A percentile compares a stretch with the other conserved stretches of the same genome.
phyloP scores from a whole-genome alignment of 2,888 invertebrate species.

The Beris morrisii region DNA sequence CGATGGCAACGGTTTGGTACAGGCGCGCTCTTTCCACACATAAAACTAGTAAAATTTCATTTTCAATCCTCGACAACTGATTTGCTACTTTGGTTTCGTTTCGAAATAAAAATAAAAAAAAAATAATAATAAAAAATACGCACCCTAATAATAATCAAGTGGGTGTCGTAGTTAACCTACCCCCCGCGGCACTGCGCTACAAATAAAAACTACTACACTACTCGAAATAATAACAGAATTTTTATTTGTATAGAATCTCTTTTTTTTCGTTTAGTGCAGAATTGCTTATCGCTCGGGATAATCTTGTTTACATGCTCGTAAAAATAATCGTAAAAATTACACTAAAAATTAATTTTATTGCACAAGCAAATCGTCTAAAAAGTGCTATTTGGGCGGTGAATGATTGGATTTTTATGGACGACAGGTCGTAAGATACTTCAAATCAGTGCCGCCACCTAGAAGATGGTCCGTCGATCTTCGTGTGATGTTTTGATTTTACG shows the following conservation, averaged over 20 bases:
- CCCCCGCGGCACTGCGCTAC: too few species aligned
- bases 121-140: conserved; percentile 7
- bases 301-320: conserved; percentile 36
- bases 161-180: too few species aligned
- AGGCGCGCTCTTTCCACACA: conserved; percentile 50
- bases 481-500: too few species aligned
- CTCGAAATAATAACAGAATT: not conserved
- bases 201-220: conserved; percentile 1
- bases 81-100: not conserved
- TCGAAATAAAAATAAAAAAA: conserved; percentile 2
- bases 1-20: conserved; percentile 57
- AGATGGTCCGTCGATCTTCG: too few species aligned
- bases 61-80: not conserved
- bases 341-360: conserved; percentile 37
- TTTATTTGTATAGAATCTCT: not conserved
- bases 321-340: conserved; percentile 34
- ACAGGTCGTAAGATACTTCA: conserved; percentile 6
- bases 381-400: not conserved
- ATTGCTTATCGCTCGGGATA: conserved; percentile 31
- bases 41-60: not conserved
- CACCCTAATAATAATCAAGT: not conserved
- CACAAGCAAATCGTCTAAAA: conserved; percentile 10
- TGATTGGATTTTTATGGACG: conserved; percentile 26
- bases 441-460: too few species aligned
- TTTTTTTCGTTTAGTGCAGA: not conserved